Percentiles rank a stretch among this genome's conserved stretches.
Conservation (phyloP, 37 sponge, comb jelly and placozoan genomes). For the Cliona cf. orientalis region DNA sequence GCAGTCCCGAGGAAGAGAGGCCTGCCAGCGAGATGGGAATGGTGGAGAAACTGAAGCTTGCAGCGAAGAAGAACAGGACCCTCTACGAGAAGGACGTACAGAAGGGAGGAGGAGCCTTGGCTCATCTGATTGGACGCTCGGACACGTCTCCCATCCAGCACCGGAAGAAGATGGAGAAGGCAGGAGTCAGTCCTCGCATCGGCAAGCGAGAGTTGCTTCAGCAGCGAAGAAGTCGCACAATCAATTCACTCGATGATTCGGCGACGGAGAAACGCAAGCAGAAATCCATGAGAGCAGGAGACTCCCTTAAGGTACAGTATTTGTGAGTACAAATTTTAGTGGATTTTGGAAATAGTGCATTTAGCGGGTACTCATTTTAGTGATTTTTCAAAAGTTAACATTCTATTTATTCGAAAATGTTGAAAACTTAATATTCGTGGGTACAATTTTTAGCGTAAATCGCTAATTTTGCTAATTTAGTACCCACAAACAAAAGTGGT, state of each 20-base stretch:
- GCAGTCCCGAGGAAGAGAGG: background rate
- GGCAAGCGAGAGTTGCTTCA: conserved; percentile 44
- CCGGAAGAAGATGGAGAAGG: background rate
- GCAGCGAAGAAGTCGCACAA: conserved; percentile 26
- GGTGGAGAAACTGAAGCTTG: background rate
- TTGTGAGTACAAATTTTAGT: too few relatives aligned
- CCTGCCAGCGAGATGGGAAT: background rate
- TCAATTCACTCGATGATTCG: conserved; percentile 32
- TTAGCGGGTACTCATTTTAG: too few relatives aligned
- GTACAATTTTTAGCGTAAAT: too few relatives aligned
- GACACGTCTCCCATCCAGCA: background rate
- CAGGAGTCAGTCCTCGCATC: conserved; percentile 28
- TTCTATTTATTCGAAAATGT: too few relatives aligned
- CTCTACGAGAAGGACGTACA: background rate
- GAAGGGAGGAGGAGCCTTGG: too few relatives aligned
- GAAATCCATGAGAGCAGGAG: conserved; percentile 39
- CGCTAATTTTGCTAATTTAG: background rate
- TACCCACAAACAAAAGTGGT: too few relatives aligned
- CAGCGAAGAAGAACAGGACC: background rate
- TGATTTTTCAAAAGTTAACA: too few relatives aligned
- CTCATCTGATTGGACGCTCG: background rate
- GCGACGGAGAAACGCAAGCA: conserved; percentile 41
- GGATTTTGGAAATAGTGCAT: too few relatives aligned
- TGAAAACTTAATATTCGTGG: too few relatives aligned
- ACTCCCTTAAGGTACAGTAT: conserved; percentile 46